Base-by-base conservation (phyloP, 1,140 invertebrate species). In the Semibalanus balanoides region DNA sequence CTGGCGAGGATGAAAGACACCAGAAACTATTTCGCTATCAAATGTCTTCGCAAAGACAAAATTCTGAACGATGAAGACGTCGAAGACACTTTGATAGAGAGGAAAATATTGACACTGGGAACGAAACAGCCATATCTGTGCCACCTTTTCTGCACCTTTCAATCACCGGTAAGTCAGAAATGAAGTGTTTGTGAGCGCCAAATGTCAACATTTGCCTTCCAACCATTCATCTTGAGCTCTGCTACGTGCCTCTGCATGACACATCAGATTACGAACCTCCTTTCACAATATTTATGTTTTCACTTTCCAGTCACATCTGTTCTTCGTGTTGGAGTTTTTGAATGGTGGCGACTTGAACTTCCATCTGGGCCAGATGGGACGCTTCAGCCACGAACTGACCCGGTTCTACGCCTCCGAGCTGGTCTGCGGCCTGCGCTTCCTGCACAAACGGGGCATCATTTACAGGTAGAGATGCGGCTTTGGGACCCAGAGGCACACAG, bases 261-360 rank as follows among this genome's bases (percentile, higher is more conserved):
- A 17, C 17, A 7, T 5, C 35, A 7, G 35, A 5, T 7, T 40
- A 7, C 35, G 35, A 40, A 17, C 5, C 5, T 17, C 5, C 7
- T 7, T 3, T 70, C 7, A 70, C 69, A 11, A 22, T 70, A 27
- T 70, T 70, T 5, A n/a, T 25, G 25, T 70, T 28, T 70, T 70
- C 25, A 7, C 7, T 28, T 30, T 30, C 0, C 70, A 72, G 88
- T 95, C 92, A 74, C 95, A 98, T 84, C 86, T 99, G 75, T 99
- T 98, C 86, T 99, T 99, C 86, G 96, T 99, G 35, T 99, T 99
- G 97, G 97, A 99, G 84, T 99, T 98, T 83, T 87, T 99, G 69
- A 99, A 98, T 84, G 98, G 97, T 25, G 98, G 98, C 75, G 98
- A 99, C 87, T 86, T 99, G 76, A 99, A 99, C 97, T 99, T 99